These are phyloP conservation scores for Caenorhabditis tropicalis DNA, from an alignment of 1,140 invertebrate genomes.

Conservation along the genomic window DNA sequence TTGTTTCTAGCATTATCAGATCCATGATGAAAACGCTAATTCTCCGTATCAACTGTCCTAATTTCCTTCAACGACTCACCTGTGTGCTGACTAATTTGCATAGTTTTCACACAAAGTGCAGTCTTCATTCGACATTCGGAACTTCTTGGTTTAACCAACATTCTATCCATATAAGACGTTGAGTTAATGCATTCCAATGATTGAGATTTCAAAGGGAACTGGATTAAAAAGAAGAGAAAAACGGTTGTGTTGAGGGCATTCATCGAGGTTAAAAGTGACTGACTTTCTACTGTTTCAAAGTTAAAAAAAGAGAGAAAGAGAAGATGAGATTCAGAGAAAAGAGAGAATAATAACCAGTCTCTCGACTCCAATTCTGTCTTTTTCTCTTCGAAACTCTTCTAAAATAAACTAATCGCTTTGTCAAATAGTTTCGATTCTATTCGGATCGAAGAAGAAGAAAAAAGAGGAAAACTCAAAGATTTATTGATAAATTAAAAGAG, in stretches of 20 bases:
- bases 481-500: slow-evolving; percentile 25
- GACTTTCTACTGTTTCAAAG: slow-evolving; percentile 28
- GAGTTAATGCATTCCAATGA: slow-evolving; percentile 34
- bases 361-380: neutral
- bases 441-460: neutral
- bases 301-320: neutral
- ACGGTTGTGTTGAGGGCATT: neutral
- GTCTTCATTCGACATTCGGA: slow-evolving; percentile 7
- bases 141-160: neutral
- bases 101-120: slow-evolving; percentile 30
- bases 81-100: slow-evolving; percentile 34
- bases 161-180: slow-evolving; percentile 23
- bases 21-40: too few relatives aligned
- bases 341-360: slow-evolving; percentile 9
- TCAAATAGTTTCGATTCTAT: slow-evolving; percentile 1
- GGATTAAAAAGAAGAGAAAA: neutral
- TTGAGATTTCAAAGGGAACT: neutral
- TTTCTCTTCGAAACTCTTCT: neutral
- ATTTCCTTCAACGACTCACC: too few relatives aligned
- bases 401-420: slow-evolving; percentile 34
- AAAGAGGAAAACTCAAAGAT: neutral
- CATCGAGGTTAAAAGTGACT: slow-evolving; percentile 23
- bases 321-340: neutral
- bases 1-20: too few relatives aligned
- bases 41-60: too few relatives aligned